A percentile compares a stretch with the other conserved stretches of the same genome.
These are phyloP conservation scores for Microcaecilia unicolor DNA, from an alignment of 2,797 vertebrate genomes.

Conservation along the genomic window DNA sequence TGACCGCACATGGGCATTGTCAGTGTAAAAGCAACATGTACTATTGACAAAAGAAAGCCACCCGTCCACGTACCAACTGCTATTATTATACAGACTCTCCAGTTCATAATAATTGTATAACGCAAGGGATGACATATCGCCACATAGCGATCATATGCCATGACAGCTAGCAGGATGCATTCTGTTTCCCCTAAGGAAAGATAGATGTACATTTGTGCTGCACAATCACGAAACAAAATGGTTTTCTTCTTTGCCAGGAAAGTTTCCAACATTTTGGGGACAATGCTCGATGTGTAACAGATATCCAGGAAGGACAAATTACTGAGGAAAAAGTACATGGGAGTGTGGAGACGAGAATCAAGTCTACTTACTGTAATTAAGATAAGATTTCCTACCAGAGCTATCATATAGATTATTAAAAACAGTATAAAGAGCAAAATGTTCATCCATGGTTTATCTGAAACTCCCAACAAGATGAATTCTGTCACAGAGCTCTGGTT, in stretches of 20 bases:
- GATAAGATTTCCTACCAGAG: conserved; percentile 12
- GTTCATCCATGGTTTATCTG: conserved; percentile 18
- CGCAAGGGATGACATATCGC: conserved; percentile 19
- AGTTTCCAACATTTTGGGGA: conserved; percentile 10
- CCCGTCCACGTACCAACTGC: conserved; percentile 1
- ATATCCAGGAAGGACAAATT: conserved; percentile 21
- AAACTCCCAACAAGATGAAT: conserved; percentile 33
- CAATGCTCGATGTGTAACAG: conserved; percentile 7
- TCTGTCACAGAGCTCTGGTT: conserved; percentile 12
- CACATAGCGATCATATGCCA: conserved; percentile 20
- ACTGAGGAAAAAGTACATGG: conserved; percentile 26
- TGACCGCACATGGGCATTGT: conserved; percentile 12
- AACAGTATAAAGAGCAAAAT: conserved; percentile 7
- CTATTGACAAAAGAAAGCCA: background rate
- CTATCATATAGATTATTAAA: conserved; percentile 6
- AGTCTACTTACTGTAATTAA: conserved; percentile 14
- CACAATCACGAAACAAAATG: conserved; percentile 15
- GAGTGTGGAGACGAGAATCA: conserved; percentile 10
- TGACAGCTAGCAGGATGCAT: conserved; percentile 11
- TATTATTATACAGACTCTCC: background rate
- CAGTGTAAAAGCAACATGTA: background rate
- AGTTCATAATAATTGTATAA: conserved; percentile 13
- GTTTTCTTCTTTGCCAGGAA: background rate
- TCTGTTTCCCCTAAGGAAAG: conserved; percentile 12
- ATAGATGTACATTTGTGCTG: conserved; percentile 23